Evolutionary conservation across 2,113 vertebrate genomes (phyloP), one percentile per base, ranked within the genome.

Genomic region (Meriones unguiculatus): DNA sequence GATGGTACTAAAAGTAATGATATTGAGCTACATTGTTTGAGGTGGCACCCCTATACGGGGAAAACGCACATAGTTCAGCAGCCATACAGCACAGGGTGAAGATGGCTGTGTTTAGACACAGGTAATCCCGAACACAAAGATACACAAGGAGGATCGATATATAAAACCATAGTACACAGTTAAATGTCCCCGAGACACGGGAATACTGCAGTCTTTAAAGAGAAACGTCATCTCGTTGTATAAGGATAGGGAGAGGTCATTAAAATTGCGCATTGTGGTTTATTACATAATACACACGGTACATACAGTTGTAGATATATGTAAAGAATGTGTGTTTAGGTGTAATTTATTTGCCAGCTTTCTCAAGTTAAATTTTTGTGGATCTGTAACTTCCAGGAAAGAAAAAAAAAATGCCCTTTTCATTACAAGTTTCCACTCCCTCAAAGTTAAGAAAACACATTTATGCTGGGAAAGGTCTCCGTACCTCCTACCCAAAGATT

Each of bases 31-130:
- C 98, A 95, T 98, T 98, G 98, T 98, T 98, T 98, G 98, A 99
- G 99, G 98, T 98, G 99, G 99, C 99, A 99, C 98, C 99, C 99
- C 99, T 95, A 97, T 97, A 96, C 98, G 98, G 97, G 98, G 98
- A 99, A 99, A 99, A 99, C 99, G 99, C 99, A 99, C 99, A 98
- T 99, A 99, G 98, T 99, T 99, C 99, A 99, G 99, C 99, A 99
- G 99, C 99, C 99, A 99, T 98, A 99, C 98, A 99, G 98, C 99
- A 99, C 99, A 99, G 99, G 99, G 99, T 99, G 99, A 99, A 99
- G 98, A 98, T 98, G 98, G 98, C 98, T 98, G 98, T 99, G 98
- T 98, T 98, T 98, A 98, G 98, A 99, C 90, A 97, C 98, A 98
- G 98, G 98, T 97, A 98, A 97, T 98, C 96, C 98, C 38, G 97